These are phyloP conservation scores for Carollia perspicillata DNA, from an alignment of 2,113 vertebrate species.

Conservation along the genomic window DNA sequence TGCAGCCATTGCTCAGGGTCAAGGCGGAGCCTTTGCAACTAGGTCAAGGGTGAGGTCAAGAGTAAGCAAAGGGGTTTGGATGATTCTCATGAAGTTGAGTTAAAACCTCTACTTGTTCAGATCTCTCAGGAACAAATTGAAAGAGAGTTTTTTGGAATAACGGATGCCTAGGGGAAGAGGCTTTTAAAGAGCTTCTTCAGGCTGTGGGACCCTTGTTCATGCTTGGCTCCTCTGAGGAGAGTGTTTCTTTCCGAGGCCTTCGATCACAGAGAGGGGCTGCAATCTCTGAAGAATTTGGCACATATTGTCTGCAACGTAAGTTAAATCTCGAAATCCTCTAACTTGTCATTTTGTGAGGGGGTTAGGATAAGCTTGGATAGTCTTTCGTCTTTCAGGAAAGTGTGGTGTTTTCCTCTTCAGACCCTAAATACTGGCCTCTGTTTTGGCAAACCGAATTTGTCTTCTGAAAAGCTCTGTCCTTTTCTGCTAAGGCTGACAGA, in stretches of 20 bases:
- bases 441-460: not conserved
- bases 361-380: not conserved
- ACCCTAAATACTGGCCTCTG: not conserved
- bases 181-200: not conserved
- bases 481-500: not conserved
- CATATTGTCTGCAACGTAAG: not conserved
- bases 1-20: not conserved
- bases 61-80: not conserved
- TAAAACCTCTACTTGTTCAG: not conserved
- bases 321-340: not conserved
- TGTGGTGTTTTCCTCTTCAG: not conserved
- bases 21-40: not conserved
- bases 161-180: not conserved
- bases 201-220: not conserved
- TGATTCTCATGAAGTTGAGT: not conserved
- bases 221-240: not conserved
- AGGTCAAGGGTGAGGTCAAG: not conserved
- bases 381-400: not conserved
- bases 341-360: not conserved
- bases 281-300: not conserved
- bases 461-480: not conserved
- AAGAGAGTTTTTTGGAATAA: not conserved
- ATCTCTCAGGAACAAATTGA: not conserved
- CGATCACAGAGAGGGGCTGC: not conserved
- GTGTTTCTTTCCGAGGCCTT: not conserved